A percentile compares a stretch with the other conserved stretches of the same genome.
Conservation (phyloP, 2,113 vertebrate genomes). For the Notothenia rossii region DNA sequence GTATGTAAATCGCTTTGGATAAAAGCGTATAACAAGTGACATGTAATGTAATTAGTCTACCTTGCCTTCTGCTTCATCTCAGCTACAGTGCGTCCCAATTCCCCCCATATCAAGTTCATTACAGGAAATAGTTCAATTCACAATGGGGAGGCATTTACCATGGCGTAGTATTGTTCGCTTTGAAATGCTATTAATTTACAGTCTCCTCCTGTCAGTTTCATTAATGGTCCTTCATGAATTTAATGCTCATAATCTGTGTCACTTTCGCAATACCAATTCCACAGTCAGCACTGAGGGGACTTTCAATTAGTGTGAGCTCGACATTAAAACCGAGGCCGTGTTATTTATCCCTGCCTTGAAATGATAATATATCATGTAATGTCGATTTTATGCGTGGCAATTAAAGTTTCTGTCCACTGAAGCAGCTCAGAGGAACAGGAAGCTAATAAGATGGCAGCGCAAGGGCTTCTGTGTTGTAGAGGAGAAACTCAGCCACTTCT, state of each 20-base stretch:
- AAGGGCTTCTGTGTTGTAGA: conserved; percentile 3
- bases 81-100: conserved; percentile 2
- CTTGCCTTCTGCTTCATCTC: conserved; percentile 11
- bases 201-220: conserved; percentile 47
- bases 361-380: conserved; percentile 76
- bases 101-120: background rate
- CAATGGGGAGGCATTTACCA: background rate
- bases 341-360: conserved; percentile 71
- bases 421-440: conserved; percentile 56
- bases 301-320: conserved; percentile 68
- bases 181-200: conserved; percentile 44
- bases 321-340: conserved; percentile 58
- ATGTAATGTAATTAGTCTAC: too few relatives aligned
- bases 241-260: conserved; percentile 65
- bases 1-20: too few relatives aligned
- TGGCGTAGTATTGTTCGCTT: conserved; percentile 24
- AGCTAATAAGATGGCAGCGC: conserved; percentile 61
- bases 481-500: background rate
- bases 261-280: conserved; percentile 59
- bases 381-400: conserved; percentile 75
- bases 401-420: conserved; percentile 74
- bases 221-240: conserved; percentile 53
- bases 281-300: conserved; percentile 74
- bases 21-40: too few relatives aligned
- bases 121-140: conserved; percentile 19